These are phyloP conservation scores for Tetragonisca angustula DNA, from an alignment of 2,888 invertebrate species.

Conservation along the genomic window DNA sequence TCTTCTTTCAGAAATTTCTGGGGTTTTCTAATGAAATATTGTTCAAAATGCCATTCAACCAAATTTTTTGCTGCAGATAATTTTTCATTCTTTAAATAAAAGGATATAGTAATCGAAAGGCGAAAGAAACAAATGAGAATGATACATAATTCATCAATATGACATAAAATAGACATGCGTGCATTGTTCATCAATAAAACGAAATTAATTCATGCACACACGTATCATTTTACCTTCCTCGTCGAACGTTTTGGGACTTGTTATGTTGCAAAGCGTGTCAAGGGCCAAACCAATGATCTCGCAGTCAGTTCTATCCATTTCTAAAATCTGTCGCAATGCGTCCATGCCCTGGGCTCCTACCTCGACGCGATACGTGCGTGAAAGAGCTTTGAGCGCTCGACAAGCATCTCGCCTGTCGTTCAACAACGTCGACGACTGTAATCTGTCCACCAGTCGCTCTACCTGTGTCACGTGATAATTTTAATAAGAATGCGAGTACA, in stretches of 20 bases:
- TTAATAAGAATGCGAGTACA: neutral
- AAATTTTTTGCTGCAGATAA: too few relatives aligned
- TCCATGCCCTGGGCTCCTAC: conserved; percentile 97
- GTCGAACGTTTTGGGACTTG: conserved; percentile 91
- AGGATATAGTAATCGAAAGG: too few relatives aligned
- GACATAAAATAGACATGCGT: too few relatives aligned
- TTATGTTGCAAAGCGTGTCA: conserved; percentile 96
- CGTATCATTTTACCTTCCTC: conserved; percentile 87
- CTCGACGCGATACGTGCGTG: conserved; percentile 96
- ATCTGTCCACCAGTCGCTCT: conserved; percentile 96
- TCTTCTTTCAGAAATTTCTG: too few relatives aligned
- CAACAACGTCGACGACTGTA: conserved; percentile 95
- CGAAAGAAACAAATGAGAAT: too few relatives aligned
- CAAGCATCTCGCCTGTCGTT: conserved; percentile 99
- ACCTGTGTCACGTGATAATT: conserved; percentile 86
- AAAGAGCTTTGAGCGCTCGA: conserved; percentile 95
- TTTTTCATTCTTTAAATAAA: too few relatives aligned
- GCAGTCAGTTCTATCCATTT: conserved; percentile 94
- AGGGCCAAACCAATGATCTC: conserved; percentile 97
- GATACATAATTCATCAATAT: too few relatives aligned
- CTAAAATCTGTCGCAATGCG: conserved; percentile 92
- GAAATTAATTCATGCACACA: too few relatives aligned
- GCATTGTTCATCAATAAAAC: too few relatives aligned
- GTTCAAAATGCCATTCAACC: too few relatives aligned
- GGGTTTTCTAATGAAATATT: too few relatives aligned